Base-by-base conservation (phyloP, 2,888 invertebrate genomes). In the Agrochola lota region DNA sequence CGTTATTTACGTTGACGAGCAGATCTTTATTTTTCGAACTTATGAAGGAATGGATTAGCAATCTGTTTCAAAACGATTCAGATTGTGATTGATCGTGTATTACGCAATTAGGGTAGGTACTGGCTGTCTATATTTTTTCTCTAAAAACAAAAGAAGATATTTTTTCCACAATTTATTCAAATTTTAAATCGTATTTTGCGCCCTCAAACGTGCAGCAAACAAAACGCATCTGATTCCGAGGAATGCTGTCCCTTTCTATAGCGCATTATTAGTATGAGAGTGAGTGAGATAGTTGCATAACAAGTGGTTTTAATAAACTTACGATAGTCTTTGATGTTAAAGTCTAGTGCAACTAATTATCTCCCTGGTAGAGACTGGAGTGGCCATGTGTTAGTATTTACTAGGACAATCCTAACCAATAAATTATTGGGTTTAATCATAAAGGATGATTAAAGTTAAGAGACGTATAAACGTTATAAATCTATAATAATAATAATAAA, bases 341-440 rank as follows among this genome's bases (percentile, higher is more conserved):
- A 80, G 64, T 52, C 82, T 84, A 81, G 78, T 83, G 74, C 75
- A 70, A 80, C 77, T 86, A 86, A 86, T 84, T 85, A 85, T 70
- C 63, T 79, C 52, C 40, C 66, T 80, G 40, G 81, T 64, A 46
- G 35, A 49, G 63, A 63, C 52, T 80, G 23, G 6, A 49, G 79
- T 78, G 68, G 12, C 86, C 76, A 86, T 40, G 63, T 49, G 23
- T 78, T 74, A 9, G 57, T n/a, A 12, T 71, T 82, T 62, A 63
- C 26, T 59, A 15, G 60, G 86, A 81, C 69, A 78, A 52, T 78
- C 59, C 30, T 75, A 62, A 55, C 64, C 35, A 46, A 55, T 57
- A 9, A 15, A 23, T 26, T 40, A 15, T 49, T 2, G 11, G 9
- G 43, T 43, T 43, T 43, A 11, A 11, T 43, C 43, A 43, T 43